Conservation (phyloP, 1,140 invertebrate species). For the Drosophila pseudoananassae region DNA sequence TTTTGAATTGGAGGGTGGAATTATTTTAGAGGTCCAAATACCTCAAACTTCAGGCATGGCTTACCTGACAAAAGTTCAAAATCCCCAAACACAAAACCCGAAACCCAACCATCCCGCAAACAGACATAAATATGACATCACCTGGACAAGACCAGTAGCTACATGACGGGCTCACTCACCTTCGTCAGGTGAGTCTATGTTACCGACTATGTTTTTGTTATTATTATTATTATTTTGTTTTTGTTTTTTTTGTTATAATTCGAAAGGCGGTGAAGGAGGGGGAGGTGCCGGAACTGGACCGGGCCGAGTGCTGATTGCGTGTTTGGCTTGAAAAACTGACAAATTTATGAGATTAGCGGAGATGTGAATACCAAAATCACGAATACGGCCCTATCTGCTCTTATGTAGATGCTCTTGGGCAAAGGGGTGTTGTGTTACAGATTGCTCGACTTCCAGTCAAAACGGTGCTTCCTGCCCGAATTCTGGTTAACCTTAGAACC, state of each 20-base stretch:
- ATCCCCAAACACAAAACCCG: neutral
- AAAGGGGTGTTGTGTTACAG: slow-evolving; percentile 55
- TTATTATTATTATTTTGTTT: neutral
- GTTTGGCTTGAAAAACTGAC: slow-evolving; percentile 39
- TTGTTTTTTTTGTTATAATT: neutral
- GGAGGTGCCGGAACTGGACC: slow-evolving; percentile 49
- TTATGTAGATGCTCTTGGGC: neutral
- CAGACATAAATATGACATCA: slow-evolving; percentile 51
- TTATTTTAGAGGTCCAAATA: slow-evolving; percentile 1
- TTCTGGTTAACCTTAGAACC: slow-evolving; percentile 72
- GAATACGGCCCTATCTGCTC: neutral
- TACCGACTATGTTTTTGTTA: slow-evolving; percentile 5
- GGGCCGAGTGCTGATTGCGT: slow-evolving; percentile 33
- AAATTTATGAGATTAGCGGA: slow-evolving; percentile 52
- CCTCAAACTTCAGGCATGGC: neutral
- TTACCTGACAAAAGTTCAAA: slow-evolving; percentile 8
- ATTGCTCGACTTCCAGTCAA: slow-evolving; percentile 47
- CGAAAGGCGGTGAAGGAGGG: neutral
- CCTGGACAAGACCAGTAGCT: slow-evolving; percentile 58
- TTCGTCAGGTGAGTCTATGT: slow-evolving; percentile 26
- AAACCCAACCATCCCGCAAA: slow-evolving; percentile 25
- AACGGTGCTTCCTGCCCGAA: slow-evolving; percentile 57
- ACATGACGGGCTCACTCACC: slow-evolving; percentile 29
- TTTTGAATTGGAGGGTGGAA: slow-evolving; percentile 4
- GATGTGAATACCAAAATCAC: slow-evolving; percentile 13